Base-by-base conservation (phyloP, 2,113 vertebrate genomes). In the Cichladusa arquata region DNA sequence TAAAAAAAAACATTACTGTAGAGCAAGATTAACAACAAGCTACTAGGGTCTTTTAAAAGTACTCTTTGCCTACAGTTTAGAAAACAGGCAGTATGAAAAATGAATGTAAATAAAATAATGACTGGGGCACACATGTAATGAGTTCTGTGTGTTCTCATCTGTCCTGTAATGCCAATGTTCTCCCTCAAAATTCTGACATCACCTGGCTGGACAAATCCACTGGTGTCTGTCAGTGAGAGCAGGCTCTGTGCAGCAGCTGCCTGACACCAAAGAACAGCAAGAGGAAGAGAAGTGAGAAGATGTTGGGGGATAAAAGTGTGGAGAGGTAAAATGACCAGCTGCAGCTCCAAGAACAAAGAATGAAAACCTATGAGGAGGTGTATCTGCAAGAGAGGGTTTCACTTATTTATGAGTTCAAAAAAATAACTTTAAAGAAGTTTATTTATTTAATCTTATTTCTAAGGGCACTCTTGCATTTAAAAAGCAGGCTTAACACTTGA, bases 1-100 rank as follows among this genome's bases (percentile, higher is more conserved):
- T 57, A 78, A 90, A 51, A 66, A 66, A 93, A 73, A 90, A 86
- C 28, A 45, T 10, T 22, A 92, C 62, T 47, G 51, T 51, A 31
- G 38, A 89, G 62, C 19, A 60, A 76, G 70, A 58, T 61, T 56
- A 76, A 65, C 26, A 77, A 67, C 33, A 61, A 90, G 24, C 19
- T 72, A 56, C 53, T 36, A 25, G 51, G n/a, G 17, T 33, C 62
- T 42, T 67, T 47, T 88, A 16, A 25, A 81, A 57, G 19, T 10
- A 28, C 10, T 56, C 79, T 44, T 34, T 58, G 19, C 48, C 12
- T 34, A 36, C 18, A 56, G 10, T 54, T 62, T 40, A 45, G 24
- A 65, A 81, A 64, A 22, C 10, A 67, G 66, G 14, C 61, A 42
- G 29, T 45, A 45, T 45, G 44, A 19, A 45, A 45, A 45, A 22